Base-by-base conservation (phyloP, 2,113 vertebrate genomes). In the Irena cyanogastra region DNA sequence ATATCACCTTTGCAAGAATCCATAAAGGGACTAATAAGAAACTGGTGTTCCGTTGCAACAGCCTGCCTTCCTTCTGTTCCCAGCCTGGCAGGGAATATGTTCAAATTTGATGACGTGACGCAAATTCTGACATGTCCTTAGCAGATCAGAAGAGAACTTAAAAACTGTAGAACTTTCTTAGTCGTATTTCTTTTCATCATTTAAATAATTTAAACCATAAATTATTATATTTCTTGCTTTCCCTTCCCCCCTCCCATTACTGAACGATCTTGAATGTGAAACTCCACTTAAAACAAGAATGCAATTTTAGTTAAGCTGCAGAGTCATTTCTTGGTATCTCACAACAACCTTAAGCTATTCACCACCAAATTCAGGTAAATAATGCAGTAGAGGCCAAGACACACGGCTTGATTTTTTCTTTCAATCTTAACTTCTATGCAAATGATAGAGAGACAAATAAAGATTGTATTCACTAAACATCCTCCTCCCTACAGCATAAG, bases 241-340 rank as follows among this genome's bases (percentile, higher is more conserved):
- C 7, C 7, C 15, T 3, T 4, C 31, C 4, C 15, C 15, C 5
- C 1, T 1, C 5, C 11, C 16, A 12, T 33, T 72, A 56, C 4
- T 37, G 49, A 57, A 75, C 76, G 16, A 42, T 41, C 22, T 24
- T 54, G 50, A 61, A 57, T 11, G 11, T 44, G 20, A 69, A 87
- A 81, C 42, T 60, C 9, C 27, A 27, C 11, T n/a, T 53, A 54
- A 76, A 74, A 57, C 4, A 70, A 53, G 23, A 70, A 56, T 52
- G 18, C 20, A 61, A 61, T 8, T 4, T 57, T 37, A 17, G 6
- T 74, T 86, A 47, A 69, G 6, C 15, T 84, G 16, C 28, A 75
- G 33, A 60, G 22, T 20, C 3, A 13, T 69, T 24, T 42, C 12
- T 30, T 84, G 30, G 19, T 64, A 59, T 50, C 12, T 60, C 35